Conservation (phyloP, 2,113 vertebrate genomes). For the Stigmatopora nigra region DNA sequence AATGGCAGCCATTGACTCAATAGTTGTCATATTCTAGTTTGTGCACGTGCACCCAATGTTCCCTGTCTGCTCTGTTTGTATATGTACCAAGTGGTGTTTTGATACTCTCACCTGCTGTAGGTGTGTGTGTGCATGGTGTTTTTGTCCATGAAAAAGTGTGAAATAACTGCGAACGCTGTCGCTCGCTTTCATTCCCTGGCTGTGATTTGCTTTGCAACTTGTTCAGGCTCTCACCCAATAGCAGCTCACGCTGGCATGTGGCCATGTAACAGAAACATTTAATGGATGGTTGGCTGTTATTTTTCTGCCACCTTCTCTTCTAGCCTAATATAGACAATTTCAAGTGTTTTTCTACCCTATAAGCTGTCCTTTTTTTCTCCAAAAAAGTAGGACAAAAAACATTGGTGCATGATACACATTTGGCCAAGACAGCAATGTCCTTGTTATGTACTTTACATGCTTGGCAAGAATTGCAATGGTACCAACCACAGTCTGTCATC, state of each 20-base stretch:
- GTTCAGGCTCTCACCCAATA: neutral
- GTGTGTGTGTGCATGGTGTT: neutral
- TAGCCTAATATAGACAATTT: neutral
- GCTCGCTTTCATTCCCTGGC: neutral
- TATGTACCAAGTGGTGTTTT: neutral
- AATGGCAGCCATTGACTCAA: too few relatives aligned
- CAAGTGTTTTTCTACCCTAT: neutral
- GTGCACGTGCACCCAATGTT: neutral
- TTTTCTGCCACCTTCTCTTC: neutral
- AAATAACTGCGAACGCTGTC: slow-evolving; percentile 3
- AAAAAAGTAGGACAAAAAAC: neutral
- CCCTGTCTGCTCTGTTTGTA: neutral
- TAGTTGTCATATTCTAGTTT: neutral
- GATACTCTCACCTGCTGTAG: slow-evolving; percentile 3
- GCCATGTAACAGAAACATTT: neutral
- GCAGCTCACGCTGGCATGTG: neutral
- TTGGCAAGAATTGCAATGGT: slow-evolving; percentile 52
- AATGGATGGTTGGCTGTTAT: neutral
- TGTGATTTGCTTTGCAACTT: slow-evolving; percentile 9
- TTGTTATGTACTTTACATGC: slow-evolving; percentile 18
- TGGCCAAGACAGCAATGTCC: slow-evolving; percentile 17
- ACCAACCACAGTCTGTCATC: slow-evolving; percentile 51
- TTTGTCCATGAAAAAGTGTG: slow-evolving; percentile 1
- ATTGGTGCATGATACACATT: neutral
- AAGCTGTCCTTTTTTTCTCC: neutral